Conservation (phyloP, 2,888 invertebrate genomes). For the Drepanosiphum platanoidis region DNA sequence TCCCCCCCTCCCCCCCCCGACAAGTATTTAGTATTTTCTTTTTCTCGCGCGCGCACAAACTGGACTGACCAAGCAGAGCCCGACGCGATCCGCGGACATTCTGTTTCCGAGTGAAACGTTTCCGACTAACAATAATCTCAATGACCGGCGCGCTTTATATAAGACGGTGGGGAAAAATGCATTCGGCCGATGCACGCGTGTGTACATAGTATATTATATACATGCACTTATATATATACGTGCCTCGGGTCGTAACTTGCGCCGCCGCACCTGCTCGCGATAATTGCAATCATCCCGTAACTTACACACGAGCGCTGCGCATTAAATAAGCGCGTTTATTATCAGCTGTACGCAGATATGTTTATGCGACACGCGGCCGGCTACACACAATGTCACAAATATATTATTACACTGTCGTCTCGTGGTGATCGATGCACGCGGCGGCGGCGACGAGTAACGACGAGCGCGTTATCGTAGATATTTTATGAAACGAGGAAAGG, state of each 20-base stretch:
- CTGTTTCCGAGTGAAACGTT: neutral
- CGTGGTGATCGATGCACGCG: too few relatives aligned
- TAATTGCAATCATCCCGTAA: neutral
- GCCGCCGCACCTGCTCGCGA: neutral
- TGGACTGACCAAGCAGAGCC: neutral
- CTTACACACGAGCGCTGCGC: neutral
- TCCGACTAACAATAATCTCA: neutral
- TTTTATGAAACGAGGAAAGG: too few relatives aligned
- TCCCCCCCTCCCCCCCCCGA: too few relatives aligned
- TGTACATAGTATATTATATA: neutral
- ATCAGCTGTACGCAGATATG: too few relatives aligned
- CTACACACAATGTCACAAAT: too few relatives aligned
- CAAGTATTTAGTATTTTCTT: neutral
- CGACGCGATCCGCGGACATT: neutral
- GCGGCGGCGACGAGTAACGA: too few relatives aligned
- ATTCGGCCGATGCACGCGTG: neutral
- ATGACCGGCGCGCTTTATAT: too few relatives aligned
- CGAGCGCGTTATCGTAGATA: too few relatives aligned
- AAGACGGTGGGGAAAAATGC: neutral
- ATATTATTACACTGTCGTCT: too few relatives aligned
- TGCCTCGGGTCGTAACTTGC: neutral
- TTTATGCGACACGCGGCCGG: too few relatives aligned
- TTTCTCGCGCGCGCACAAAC: neutral
- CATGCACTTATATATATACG: neutral
- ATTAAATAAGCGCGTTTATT: too few relatives aligned